phyloP scores from a whole-genome alignment of 2,797 vertebrate species.

The Argya squamiceps region DNA sequence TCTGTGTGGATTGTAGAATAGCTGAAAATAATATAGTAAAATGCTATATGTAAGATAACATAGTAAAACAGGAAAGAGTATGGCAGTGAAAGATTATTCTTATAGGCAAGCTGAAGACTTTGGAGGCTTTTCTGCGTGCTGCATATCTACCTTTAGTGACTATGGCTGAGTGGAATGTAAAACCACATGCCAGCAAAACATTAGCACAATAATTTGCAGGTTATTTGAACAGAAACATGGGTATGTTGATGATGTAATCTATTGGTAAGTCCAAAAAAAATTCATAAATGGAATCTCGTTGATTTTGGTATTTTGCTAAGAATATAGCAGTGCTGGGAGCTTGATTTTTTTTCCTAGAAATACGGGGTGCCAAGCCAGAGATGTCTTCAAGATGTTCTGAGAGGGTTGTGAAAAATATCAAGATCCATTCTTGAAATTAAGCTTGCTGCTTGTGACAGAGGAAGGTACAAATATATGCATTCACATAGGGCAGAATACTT shows the following conservation, averaged over 20 bases:
- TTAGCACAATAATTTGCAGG: background rate
- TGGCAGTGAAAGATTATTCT: background rate
- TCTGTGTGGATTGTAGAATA: background rate
- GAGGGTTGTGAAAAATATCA: background rate
- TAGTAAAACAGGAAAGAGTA: background rate
- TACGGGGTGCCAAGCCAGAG: background rate
- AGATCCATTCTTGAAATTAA: background rate
- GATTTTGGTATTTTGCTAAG: background rate
- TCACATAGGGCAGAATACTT: background rate
- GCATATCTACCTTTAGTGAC: background rate
- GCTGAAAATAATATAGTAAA: background rate
- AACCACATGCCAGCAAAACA: background rate
- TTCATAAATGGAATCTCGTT: background rate
- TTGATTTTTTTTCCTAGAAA: background rate
- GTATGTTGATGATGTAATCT: background rate
- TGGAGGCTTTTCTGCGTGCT: background rate
- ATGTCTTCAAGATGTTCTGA: background rate
- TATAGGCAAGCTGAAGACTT: background rate
- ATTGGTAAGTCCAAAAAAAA: background rate
- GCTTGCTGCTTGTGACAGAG: background rate
- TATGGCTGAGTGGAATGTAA: background rate
- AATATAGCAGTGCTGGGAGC: background rate
- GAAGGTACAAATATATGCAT: background rate
- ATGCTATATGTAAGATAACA: background rate
- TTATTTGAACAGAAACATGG: background rate